These are phyloP conservation scores for Adelges cooleyi DNA, from an alignment of 1,140 invertebrate species.

Conservation along the genomic window DNA sequence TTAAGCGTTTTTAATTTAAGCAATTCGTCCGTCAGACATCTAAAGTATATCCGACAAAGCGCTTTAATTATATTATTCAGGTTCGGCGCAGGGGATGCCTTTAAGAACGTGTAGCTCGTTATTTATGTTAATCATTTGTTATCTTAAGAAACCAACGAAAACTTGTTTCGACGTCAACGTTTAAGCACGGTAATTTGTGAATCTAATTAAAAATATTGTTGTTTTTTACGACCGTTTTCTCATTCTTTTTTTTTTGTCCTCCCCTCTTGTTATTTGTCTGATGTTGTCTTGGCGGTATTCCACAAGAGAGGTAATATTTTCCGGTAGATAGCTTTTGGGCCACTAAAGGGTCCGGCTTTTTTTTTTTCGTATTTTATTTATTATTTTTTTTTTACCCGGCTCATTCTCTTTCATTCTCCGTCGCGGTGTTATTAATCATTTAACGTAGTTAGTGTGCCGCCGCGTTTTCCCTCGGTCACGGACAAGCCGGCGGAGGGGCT, in stretches of 20 bases:
- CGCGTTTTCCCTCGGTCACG: not conserved
- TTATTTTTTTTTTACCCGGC: no score
- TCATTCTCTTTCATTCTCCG: conserved; percentile 8
- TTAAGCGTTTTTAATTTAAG: no score
- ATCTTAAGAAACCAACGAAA: conserved; percentile 12
- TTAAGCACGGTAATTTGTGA: conserved; percentile 5
- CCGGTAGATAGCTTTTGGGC: conserved; percentile 28
- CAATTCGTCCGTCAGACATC: no score
- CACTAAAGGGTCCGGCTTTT: conserved; percentile 18
- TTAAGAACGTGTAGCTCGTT: conserved; percentile 17
- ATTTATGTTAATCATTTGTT: conserved; percentile 15
- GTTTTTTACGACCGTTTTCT: conserved; percentile 8
- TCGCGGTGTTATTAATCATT: conserved; percentile 24
- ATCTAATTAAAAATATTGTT: conserved; percentile 28
- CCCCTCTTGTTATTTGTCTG: not conserved
- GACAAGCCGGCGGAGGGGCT: not conserved
- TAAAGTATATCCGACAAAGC: no score
- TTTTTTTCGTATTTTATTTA: no score
- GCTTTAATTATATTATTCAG: no score
- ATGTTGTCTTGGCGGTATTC: conserved; percentile 21
- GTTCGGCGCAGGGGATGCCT: not conserved
- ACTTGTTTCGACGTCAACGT: conserved; percentile 5
- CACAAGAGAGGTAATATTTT: conserved; percentile 28
- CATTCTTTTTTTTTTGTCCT: not conserved
- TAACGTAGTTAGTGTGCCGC: conserved; percentile 23